phyloP scores from a whole-genome alignment of 92 coral and sea anemone genomes.

The Chrysogorgia sp. region DNA sequence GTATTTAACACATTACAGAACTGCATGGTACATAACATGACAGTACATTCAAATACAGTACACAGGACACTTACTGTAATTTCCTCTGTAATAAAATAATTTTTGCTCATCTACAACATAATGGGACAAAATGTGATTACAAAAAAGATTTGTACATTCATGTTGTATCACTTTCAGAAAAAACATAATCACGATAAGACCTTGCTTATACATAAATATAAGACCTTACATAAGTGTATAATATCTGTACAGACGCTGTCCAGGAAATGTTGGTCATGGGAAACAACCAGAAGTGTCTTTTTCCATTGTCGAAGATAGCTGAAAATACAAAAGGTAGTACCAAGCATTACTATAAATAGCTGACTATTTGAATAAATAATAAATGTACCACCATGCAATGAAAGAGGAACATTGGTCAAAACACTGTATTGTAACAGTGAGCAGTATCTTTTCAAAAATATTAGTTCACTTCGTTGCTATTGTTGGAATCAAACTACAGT shows the following conservation, averaged over 20 bases:
- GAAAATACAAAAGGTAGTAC: constrained; percentile 5
- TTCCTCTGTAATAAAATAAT: constrained; percentile 91
- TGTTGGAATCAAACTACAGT: no score
- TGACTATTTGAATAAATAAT: no score
- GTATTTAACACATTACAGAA: no score
- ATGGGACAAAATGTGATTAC: no score
- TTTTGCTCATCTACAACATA: constrained; percentile 78
- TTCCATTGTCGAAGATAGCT: constrained; percentile 99
- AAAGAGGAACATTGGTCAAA: no score
- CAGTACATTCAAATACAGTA: no score
- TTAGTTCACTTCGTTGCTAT: no score
- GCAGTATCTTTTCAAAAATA: no score
- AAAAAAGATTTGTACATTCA: background rate
- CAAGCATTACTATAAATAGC: background rate
- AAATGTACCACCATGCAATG: no score
- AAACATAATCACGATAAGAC: background rate
- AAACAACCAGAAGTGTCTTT: constrained; percentile 91
- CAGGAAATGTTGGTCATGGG: constrained; percentile 95
- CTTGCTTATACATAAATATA: background rate
- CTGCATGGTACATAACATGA: no score
- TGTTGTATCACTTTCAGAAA: no score
- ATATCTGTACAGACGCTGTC: constrained; percentile 98
- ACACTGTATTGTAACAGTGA: no score
- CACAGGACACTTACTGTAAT: constrained; percentile 69
- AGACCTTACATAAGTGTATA: constrained; percentile 81